Conservation (phyloP, 2,797 vertebrate species). For the Danio kyathit region DNA sequence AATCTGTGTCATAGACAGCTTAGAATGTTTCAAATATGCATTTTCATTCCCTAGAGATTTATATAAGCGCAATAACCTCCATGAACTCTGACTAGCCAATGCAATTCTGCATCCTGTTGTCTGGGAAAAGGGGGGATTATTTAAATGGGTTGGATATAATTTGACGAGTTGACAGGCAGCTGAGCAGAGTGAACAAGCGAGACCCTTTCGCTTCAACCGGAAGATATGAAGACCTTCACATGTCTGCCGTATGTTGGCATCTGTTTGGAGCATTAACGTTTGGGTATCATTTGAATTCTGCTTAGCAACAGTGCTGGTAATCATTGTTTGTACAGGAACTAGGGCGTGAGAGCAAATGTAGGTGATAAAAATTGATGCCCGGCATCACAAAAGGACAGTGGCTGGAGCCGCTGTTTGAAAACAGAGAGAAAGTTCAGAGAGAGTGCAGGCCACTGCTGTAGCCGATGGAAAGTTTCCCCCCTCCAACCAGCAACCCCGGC, state of each 20-base stretch:
- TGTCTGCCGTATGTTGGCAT: constrained; percentile 10
- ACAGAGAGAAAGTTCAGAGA: constrained; percentile 47
- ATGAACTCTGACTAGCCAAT: constrained; percentile 26
- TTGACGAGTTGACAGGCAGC: constrained; percentile 25
- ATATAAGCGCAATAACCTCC: constrained; percentile 32
- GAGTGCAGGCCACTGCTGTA: constrained; percentile 43
- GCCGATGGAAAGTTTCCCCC: constrained; percentile 49
- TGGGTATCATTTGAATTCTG: constrained; percentile 40
- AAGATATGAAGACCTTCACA: background rate
- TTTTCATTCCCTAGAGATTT: constrained; percentile 37
- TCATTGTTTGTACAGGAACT: constrained; percentile 53
- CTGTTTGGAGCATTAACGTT: constrained; percentile 17
- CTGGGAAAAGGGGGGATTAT: constrained; percentile 24
- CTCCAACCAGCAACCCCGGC: constrained; percentile 44
- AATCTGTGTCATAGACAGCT: constrained; percentile 38
- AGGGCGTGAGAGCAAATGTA: constrained; percentile 24
- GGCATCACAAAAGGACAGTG: background rate
- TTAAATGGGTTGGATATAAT: constrained; percentile 33
- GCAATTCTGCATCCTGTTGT: constrained; percentile 28
- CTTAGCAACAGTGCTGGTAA: constrained; percentile 48
- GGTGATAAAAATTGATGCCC: constrained; percentile 36
- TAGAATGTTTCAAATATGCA: constrained; percentile 11
- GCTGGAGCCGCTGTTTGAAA: constrained; percentile 24
- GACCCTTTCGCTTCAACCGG: background rate
- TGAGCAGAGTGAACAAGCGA: constrained; percentile 2